These are phyloP conservation scores for Pollicipes pollicipes DNA, from an alignment of 1,140 invertebrate species.

Conservation along the genomic window DNA sequence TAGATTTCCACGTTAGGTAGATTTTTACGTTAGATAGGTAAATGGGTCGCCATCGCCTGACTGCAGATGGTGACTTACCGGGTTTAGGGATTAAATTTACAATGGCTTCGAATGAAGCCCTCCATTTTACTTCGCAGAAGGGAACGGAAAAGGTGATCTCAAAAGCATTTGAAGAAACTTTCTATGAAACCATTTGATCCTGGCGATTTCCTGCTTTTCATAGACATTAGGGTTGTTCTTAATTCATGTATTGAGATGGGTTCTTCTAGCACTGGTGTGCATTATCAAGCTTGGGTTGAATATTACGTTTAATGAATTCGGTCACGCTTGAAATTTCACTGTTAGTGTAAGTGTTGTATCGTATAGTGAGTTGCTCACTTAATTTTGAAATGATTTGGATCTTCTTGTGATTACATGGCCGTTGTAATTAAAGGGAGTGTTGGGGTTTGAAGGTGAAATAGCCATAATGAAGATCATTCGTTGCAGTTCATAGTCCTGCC, in stretches of 20 bases:
- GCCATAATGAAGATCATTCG: too few relatives aligned
- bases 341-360: background rate
- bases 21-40: background rate
- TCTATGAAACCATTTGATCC: background rate
- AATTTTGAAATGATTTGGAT: background rate
- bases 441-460: too few relatives aligned
- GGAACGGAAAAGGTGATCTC: background rate
- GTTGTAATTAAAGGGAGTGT: too few relatives aligned
- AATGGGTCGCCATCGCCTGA: background rate
- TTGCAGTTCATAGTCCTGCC: too few relatives aligned
- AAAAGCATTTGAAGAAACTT: background rate
- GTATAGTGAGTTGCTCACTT: background rate
- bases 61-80: background rate
- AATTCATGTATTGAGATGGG: background rate
- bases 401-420: background rate
- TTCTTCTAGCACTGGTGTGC: background rate
- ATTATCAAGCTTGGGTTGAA: background rate
- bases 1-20: too few relatives aligned
- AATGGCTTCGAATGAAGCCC: background rate
- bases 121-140: background rate
- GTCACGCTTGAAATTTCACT: background rate
- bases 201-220: background rate
- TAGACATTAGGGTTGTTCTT: background rate
- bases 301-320: background rate
- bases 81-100: background rate